Base-by-base conservation (phyloP, 2,888 invertebrate genomes). In the Tetropium fuscum region DNA sequence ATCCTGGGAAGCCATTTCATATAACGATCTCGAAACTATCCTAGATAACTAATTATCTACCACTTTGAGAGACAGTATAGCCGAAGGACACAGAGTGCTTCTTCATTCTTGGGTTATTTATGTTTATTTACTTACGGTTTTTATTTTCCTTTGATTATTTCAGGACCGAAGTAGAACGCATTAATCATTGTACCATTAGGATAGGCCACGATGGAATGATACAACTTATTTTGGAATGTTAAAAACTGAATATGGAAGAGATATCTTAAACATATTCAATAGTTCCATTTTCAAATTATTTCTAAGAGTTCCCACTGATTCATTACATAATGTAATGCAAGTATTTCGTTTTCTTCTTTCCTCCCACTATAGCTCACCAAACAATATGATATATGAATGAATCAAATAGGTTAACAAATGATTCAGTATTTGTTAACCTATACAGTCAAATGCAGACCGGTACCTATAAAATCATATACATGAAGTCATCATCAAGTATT, bases 1-100 rank as follows among this genome's bases (percentile, higher is more conserved):
- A 43, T 60, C 57, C 53, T 53, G 56, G 48, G 63, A 60, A 63
- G 54, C 60, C 54, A 45, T 51, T 57, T 20, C 58, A 38, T 58
- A 54, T 57, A 57, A 59, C 54, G 60, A 60, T 54, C 63, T 63
- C 32, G 27, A 62, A 45, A 43, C 54, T 53, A 60, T 58, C 60
- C 38, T 47, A 60, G 59, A 64, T 62, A 64, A 59, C 62, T 64
- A 59, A 64, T 64, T 51, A 62, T 62, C 61, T 30, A 61, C 61
- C 58, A 57, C 59, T 59, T 64, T 56, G 59, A 62, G 15, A 58
- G 59, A 62, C 56, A 59, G 62, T 57, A 54, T 20, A 54, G 54
- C 63, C 63, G 60, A 54, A 60, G 45, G 57, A 59, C 44, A 40
- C 40, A 51, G 61, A 58, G 51, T 63, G 60, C 62, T 51, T 62